phyloP scores from a whole-genome alignment of 2,113 vertebrate genomes.

The human region GRCh38 chr20:54643001-54643500 shows the following conservation, averaged over 20 bases:
- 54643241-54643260: accelerated
- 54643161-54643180: not conserved
- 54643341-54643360: accelerated
- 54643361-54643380: accelerated
- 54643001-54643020: too few species aligned
- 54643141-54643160: accelerated
- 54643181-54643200: accelerated
- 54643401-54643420: accelerated
- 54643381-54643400: accelerated
- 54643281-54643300: accelerated
- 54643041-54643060: accelerated
- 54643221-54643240: too few species aligned
- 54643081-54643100: too few species aligned
- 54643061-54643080: not conserved
- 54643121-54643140: too few species aligned
- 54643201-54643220: accelerated
- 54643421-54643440: not conserved
- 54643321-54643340: accelerated
- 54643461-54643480: conserved; percentile 88
- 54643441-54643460: conserved; percentile 75
- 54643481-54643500: conserved; percentile 83
- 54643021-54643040: not conserved
- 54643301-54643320: not conserved
- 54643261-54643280: accelerated
- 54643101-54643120: not conserved